Evolutionary conservation across 53 echinoderm and acorn worm species (phyloP).

Genomic region (Henricia sp.): DNA sequence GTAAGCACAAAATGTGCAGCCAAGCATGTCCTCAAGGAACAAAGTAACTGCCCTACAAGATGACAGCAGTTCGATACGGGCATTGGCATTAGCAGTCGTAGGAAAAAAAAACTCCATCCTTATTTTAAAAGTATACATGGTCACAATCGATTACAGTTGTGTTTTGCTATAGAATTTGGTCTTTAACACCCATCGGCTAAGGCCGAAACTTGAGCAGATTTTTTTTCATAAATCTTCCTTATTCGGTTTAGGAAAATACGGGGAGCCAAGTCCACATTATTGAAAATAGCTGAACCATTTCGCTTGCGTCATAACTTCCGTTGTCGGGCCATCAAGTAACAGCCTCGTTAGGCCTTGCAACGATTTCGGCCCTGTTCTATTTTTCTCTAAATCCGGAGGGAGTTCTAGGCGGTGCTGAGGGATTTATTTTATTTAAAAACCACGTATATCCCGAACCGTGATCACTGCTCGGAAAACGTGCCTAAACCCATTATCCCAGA

Average conservation of each 20-base stretch:
- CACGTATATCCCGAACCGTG: not conserved
- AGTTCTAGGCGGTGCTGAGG: slow-evolving; percentile 18
- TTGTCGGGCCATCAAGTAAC: not conserved
- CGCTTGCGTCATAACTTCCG: slow-evolving; percentile 37
- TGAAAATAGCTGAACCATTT: not conserved
- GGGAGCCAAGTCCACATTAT: not conserved
- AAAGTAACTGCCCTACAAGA: no score
- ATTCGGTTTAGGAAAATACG: not conserved
- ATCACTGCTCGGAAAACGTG: not conserved
- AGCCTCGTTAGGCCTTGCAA: not conserved
- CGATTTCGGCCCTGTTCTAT: not conserved
- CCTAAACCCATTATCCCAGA: slow-evolving; percentile 2
- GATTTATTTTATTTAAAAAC: slow-evolving; percentile 27
- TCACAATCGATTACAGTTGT: no score
- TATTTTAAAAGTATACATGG: no score
- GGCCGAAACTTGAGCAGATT: no score
- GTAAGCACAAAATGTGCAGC: no score
- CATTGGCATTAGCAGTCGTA: no score
- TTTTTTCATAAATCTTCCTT: no score
- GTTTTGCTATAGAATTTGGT: no score
- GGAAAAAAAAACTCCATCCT: no score
- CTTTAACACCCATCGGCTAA: no score
- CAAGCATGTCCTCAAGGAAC: no score
- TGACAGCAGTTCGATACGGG: no score
- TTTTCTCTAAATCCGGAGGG: not conserved